Evolutionary conservation across 2,888 invertebrate genomes (phyloP).

Genomic region (Sepiola atlantica): DNA sequence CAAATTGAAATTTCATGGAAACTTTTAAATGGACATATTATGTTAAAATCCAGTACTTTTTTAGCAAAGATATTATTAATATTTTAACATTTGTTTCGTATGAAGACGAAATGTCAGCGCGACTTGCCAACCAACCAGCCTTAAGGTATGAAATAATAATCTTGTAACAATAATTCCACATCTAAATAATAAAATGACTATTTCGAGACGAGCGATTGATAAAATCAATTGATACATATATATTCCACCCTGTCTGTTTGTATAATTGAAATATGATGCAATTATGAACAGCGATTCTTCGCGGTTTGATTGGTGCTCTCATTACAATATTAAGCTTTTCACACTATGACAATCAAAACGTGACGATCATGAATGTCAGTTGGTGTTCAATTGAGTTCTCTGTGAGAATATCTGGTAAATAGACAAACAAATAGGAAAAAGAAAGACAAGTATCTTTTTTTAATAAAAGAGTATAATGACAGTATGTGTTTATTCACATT

Average conservation of each 20-base stretch:
- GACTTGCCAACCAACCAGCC: not conserved
- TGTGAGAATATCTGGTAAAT: no score
- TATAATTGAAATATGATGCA: not conserved
- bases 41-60: no score
- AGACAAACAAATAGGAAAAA: no score
- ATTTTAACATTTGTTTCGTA: not conserved
- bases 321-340: not conserved
- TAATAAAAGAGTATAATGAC: no score
- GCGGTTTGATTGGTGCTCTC: not conserved
- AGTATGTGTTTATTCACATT: no score
- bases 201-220: not conserved
- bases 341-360: not conserved
- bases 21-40: no score
- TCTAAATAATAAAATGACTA: not conserved
- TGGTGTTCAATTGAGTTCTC: no score
- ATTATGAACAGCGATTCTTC: not conserved
- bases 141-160: not conserved
- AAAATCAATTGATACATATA: not conserved
- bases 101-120: not conserved
- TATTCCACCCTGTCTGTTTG: not conserved
- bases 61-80: not conserved
- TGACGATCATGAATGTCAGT: no score
- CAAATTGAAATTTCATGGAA: no score
- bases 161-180: not conserved
- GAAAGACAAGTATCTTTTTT: no score